Conservation (phyloP, 2,888 invertebrate genomes). For the Pecten maximus region DNA sequence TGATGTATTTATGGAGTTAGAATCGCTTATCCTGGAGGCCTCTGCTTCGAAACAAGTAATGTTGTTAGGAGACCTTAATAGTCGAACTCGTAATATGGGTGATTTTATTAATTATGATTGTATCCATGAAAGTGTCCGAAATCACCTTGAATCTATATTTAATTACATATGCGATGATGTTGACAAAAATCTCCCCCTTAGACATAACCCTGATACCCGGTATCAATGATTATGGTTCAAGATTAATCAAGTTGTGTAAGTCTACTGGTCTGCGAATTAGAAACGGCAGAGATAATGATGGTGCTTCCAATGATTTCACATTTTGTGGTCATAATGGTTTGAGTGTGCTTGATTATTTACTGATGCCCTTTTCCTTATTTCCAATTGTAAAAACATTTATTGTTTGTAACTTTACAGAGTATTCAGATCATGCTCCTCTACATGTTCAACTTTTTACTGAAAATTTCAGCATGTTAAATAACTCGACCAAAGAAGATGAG, state of each 20-base stretch:
- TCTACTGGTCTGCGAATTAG: not conserved
- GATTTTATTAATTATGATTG: too few species aligned
- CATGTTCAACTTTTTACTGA: not conserved
- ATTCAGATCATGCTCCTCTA: constrained; percentile 7
- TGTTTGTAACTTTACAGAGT: not conserved
- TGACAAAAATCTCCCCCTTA: not conserved
- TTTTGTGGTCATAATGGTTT: not conserved
- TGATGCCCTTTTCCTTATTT: not conserved
- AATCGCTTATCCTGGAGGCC: too few species aligned
- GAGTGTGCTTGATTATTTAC: not conserved
- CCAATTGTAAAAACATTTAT: not conserved
- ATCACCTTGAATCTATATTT: not conserved
- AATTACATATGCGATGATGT: not conserved
- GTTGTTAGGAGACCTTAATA: too few species aligned
- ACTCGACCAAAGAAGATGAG: too few species aligned
- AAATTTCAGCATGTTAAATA: too few species aligned
- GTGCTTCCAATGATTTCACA: not conserved
- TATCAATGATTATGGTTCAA: not conserved
- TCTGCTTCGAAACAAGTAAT: too few species aligned
- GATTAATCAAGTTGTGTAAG: not conserved
- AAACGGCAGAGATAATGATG: not conserved
- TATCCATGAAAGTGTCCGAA: too few species aligned
- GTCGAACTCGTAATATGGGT: too few species aligned
- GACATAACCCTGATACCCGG: not conserved
- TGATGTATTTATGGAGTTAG: too few species aligned